Conservation (phyloP, 2,888 invertebrate species). For the Pterostichus madidus region DNA sequence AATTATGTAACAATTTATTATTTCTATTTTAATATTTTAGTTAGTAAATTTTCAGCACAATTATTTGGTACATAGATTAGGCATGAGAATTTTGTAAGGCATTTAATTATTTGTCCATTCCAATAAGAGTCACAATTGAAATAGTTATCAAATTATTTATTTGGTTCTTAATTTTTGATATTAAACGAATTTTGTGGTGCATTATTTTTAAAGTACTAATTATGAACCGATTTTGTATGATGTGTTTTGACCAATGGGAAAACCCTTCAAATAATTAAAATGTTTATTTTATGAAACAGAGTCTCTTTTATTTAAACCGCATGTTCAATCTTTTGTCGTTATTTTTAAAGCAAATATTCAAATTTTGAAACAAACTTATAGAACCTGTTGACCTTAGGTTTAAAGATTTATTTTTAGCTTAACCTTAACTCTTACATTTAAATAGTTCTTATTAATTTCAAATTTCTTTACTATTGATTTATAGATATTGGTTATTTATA, state of each 20-base stretch:
- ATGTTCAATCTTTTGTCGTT: neutral
- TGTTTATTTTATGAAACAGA: constrained; percentile 60
- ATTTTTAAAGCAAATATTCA: constrained; percentile 20
- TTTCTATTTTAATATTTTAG: constrained; percentile 30
- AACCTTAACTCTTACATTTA: constrained; percentile 9
- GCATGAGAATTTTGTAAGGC: constrained; percentile 39
- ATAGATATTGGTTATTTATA: too few species aligned
- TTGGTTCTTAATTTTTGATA: constrained; percentile 50
- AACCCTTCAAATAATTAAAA: constrained; percentile 57
- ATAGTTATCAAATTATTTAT: constrained; percentile 17
- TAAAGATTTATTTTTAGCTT: constrained; percentile 17
- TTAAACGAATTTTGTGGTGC: constrained; percentile 24
- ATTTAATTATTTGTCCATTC: constrained; percentile 52
- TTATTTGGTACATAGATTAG: constrained; percentile 45
- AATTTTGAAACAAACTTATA: too few species aligned
- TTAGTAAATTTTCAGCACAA: constrained; percentile 36
- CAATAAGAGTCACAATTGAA: constrained; percentile 36
- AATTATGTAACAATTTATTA: constrained; percentile 23
- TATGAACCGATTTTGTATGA: constrained; percentile 31
- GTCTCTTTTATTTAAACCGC: neutral
- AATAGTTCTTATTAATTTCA: neutral
- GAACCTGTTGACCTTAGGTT: neutral
- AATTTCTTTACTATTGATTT: too few species aligned
- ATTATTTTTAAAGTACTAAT: neutral
- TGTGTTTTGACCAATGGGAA: constrained; percentile 51